Percentiles rank a stretch among this genome's conserved stretches.
These are phyloP conservation scores for Microcebus ravelobensis DNA, from an alignment of 2,113 vertebrate genomes.

Conservation along the genomic window DNA sequence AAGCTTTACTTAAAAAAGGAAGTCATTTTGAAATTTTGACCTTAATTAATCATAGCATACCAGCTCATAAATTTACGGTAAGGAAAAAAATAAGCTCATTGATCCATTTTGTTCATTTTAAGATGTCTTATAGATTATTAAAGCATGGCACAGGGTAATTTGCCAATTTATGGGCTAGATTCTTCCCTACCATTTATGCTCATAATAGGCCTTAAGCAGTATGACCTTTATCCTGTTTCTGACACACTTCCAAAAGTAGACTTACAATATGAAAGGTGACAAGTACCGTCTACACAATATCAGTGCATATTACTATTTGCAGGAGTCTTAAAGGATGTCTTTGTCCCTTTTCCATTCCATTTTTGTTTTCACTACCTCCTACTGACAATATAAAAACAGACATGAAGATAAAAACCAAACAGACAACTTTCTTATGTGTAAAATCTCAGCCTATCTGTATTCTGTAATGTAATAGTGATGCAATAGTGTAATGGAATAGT, in stretches of 20 bases:
- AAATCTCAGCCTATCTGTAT: background rate
- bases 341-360: background rate
- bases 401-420: background rate
- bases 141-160: slow-evolving; percentile 34
- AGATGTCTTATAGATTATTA: background rate
- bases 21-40: slow-evolving; percentile 32
- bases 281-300: background rate
- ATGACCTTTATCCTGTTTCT: slow-evolving; percentile 26
- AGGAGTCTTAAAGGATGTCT: background rate
- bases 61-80: slow-evolving; percentile 27
- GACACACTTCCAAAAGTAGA: background rate
- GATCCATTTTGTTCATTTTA: slow-evolving; percentile 38
- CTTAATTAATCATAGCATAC: background rate
- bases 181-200: background rate
- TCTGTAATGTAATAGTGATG: no score
- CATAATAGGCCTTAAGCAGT: background rate
- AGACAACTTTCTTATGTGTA: background rate
- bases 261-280: background rate
- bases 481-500: no score
- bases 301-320: background rate
- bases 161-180: slow-evolving; percentile 7
- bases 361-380: background rate
- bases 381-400: background rate
- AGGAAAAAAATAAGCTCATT: slow-evolving; percentile 1
- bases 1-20: slow-evolving; percentile 17